Base-by-base conservation (phyloP, 2,888 invertebrate genomes). In the Pseudococcus longispinus region DNA sequence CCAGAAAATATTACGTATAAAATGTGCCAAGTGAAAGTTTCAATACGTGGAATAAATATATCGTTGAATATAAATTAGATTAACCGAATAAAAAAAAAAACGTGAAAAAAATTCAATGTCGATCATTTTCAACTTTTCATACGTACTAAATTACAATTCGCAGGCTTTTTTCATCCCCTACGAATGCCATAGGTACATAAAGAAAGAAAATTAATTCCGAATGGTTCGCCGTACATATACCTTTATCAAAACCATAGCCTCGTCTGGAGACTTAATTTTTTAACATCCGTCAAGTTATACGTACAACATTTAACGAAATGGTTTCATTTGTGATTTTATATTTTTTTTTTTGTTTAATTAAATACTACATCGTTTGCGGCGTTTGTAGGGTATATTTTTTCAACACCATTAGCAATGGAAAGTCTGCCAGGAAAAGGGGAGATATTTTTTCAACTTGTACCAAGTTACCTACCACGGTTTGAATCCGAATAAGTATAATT, bases 51-150 rank as follows among this genome's bases (percentile, higher is more conserved):
- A 74, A 37, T 77, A 77, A 3, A 15, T 18, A 77, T 37, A 77
- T 65, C 65, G 26, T 77, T 32, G 77, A 32, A 77, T 32, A 32
- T 77, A 77, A 77, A 77, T 77, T 65, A 65, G 65, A 26, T 26
- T 26, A 65, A 65, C 20, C 26, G 26, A 65, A 46, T 37, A 37
- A 46, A 6, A 44, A 65, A 20, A 65, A 65, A 65, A 26, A 13
- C 26, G 26, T n/a, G 60, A 44, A 51, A 51, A 37, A 51, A 83
- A 42, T 37, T 83, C 32, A 74, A 0, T 32, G 74, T 32, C 26
- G 32, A 26, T 26, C 32, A 80, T 42, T 80, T 80, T 80, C 42
- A 32, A 42, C 26, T 32, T 42, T 26, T 74, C 26, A 74, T 32
- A 15, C 74, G 0, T 5, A 32, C 74, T 18, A 74, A 74, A 74